Percentiles rank a stretch among this genome's conserved stretches.
Conservation (phyloP, 2,113 vertebrate species). For the Leucopternis melanops region DNA sequence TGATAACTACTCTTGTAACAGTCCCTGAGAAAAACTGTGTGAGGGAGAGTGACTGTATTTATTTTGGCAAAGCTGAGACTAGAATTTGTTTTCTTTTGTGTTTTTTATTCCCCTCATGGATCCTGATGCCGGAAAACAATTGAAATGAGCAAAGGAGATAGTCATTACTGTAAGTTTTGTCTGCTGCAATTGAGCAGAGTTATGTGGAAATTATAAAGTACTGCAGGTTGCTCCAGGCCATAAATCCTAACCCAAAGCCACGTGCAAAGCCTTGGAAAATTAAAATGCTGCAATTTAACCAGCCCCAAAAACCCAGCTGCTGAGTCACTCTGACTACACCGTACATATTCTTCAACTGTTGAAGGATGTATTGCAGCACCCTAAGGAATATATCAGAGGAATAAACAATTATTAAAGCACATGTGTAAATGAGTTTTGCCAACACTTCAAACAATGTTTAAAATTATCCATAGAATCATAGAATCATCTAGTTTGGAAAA, state of each 20-base stretch:
- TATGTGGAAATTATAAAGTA: slow-evolving; percentile 11
- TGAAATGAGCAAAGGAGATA: background rate
- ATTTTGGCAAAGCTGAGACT: background rate
- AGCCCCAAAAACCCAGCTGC: background rate
- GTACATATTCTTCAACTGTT: background rate
- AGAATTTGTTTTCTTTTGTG: background rate
- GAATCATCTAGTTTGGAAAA: background rate
- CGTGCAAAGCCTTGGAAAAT: slow-evolving; percentile 19
- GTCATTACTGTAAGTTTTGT: background rate
- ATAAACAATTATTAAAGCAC: background rate
- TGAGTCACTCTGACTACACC: background rate
- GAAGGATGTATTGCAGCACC: background rate
- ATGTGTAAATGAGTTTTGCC: background rate
- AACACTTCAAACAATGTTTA: background rate
- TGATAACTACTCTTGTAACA: background rate
- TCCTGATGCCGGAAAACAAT: background rate
- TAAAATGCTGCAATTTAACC: background rate
- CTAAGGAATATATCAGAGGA: background rate
- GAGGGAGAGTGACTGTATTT: background rate
- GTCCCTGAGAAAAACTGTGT: background rate
- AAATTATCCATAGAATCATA: background rate
- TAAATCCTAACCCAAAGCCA: slow-evolving; percentile 16
- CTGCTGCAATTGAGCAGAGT: background rate
- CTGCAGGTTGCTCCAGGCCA: background rate
- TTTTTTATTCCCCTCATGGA: background rate